Conservation (phyloP, 2,113 vertebrate genomes). For the Micronycteris hirsuta region DNA sequence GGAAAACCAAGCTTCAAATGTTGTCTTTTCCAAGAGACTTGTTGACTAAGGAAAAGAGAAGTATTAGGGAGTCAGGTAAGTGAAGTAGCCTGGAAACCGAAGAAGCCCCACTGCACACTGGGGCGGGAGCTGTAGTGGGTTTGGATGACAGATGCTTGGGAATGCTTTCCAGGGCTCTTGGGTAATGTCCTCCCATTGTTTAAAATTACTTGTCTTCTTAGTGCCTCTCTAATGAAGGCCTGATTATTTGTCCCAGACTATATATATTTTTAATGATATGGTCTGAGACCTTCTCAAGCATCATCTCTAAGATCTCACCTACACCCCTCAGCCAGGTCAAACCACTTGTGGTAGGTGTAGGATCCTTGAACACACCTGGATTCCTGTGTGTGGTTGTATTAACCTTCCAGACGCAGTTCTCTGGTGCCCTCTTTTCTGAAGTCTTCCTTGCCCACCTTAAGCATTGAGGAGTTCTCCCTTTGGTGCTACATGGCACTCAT, state of each 20-base stretch:
- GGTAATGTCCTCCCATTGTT: background rate
- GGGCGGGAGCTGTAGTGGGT: accelerated
- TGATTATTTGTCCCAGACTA: background rate
- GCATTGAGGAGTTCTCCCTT: too few species aligned
- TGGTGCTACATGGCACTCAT: accelerated
- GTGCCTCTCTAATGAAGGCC: background rate
- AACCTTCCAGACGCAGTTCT: background rate
- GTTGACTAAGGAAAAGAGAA: background rate
- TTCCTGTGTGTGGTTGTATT: background rate
- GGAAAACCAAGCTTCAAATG: background rate
- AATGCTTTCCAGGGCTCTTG: background rate
- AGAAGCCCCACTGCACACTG: accelerated
- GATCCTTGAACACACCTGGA: background rate
- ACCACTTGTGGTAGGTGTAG: background rate
- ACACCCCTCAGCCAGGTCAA: background rate
- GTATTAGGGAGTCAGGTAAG: background rate
- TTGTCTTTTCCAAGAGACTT: background rate
- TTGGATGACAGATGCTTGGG: too few species aligned
- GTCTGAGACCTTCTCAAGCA: background rate
- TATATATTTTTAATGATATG: background rate
- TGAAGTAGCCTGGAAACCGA: background rate
- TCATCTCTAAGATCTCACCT: background rate
- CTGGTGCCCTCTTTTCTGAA: background rate
- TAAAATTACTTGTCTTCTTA: background rate
- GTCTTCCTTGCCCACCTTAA: accelerated